Conservation (phyloP, 2,797 vertebrate species). For the Crossoptilon crossoptilon region DNA sequence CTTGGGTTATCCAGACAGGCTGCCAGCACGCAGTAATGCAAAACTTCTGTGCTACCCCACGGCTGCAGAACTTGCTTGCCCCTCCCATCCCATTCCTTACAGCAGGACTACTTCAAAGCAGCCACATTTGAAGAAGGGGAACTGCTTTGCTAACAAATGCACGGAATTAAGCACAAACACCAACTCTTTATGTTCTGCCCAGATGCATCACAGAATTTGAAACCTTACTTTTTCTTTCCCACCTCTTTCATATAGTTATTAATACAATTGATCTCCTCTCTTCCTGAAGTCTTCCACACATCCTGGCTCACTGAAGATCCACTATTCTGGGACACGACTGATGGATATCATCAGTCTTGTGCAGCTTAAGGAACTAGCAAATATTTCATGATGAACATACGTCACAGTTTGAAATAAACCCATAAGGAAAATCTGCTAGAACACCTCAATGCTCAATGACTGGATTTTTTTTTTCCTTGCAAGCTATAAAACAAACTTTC, state of each 20-base stretch:
- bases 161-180: background rate
- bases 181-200: background rate
- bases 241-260: background rate
- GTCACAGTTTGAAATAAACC: conserved; percentile 62
- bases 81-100: background rate
- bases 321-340: background rate
- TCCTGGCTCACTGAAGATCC: background rate
- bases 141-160: background rate
- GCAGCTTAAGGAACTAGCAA: conserved; percentile 57
- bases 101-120: conserved; percentile 41
- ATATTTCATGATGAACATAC: conserved; percentile 30
- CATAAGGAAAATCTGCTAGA: conserved; percentile 48
- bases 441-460: conserved; percentile 49
- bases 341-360: conserved; percentile 60
- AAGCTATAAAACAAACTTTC: conserved; percentile 54
- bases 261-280: background rate
- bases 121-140: background rate
- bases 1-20: conserved; percentile 59
- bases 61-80: conserved; percentile 22
- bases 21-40: conserved; percentile 57
- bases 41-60: conserved; percentile 57
- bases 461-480: background rate
- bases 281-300: background rate
- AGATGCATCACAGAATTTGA: background rate
- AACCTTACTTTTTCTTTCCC: background rate